phyloP scores from a whole-genome alignment of 2,888 invertebrate species.

The Acleris literana region DNA sequence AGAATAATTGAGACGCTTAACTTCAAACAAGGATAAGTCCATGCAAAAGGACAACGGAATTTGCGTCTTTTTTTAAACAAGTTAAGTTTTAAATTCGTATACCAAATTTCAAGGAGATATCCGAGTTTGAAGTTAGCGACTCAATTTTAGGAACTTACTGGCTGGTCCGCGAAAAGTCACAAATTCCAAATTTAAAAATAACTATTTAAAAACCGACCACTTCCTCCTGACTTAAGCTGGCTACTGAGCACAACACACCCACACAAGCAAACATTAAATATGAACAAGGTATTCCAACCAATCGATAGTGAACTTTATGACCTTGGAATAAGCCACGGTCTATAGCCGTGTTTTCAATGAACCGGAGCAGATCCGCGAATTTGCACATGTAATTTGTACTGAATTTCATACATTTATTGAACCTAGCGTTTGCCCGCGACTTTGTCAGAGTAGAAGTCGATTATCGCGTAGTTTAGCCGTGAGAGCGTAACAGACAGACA shows the following conservation, averaged over 20 bases:
- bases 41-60: no score
- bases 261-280: not conserved
- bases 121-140: no score
- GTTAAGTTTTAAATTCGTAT: no score
- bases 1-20: no score
- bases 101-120: no score
- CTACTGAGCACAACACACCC: not conserved
- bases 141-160: not conserved
- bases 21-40: no score
- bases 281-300: not conserved
- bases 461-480: no score
- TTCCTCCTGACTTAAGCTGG: not conserved
- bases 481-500: no score
- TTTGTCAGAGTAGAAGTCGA: no score
- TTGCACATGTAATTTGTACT: not conserved
- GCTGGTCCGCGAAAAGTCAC: not conserved
- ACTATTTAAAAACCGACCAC: not conserved
- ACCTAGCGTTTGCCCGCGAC: no score
- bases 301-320: slow-evolving; percentile 4
- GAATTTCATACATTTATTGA: not conserved
- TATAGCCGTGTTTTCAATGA: not conserved
- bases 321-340: slow-evolving; percentile 3
- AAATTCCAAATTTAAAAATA: not conserved
- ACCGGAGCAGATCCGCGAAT: not conserved
- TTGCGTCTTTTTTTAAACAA: no score